Percentiles rank a stretch among this genome's conserved stretches.
These are phyloP conservation scores for Urocitellus parryii DNA, from an alignment of 2,113 vertebrate genomes.

Conservation along the genomic window DNA sequence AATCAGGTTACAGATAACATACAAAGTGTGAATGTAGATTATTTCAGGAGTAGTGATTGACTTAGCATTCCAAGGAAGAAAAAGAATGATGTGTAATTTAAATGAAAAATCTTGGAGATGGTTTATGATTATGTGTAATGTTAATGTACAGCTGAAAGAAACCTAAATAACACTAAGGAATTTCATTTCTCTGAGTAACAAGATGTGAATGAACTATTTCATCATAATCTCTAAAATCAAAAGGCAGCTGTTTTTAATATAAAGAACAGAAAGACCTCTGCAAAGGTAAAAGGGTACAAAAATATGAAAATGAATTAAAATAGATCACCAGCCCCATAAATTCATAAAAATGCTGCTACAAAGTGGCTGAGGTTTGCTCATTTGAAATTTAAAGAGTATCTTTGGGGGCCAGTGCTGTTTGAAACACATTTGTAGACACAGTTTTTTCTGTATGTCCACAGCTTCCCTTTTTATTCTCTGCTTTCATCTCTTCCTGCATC, in stretches of 20 bases:
- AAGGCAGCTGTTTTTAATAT: not conserved
- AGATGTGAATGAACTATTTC: not conserved
- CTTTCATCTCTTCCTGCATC: not conserved
- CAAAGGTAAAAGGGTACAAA: conserved; percentile 20
- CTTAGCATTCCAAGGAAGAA: conserved; percentile 65
- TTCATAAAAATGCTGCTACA: conserved; percentile 50
- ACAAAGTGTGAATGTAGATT: conserved; percentile 48
- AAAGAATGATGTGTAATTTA: conserved; percentile 74
- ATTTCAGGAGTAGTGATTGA: conserved; percentile 72
- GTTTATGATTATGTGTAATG: conserved; percentile 23
- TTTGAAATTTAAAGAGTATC: not conserved
- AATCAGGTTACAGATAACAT: conserved; percentile 73
- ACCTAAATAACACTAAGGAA: not conserved
- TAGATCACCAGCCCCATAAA: conserved; percentile 34
- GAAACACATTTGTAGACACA: not conserved
- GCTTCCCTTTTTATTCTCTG: not conserved
- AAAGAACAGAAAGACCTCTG: not conserved
- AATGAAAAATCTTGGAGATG: conserved; percentile 65
- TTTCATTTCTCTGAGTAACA: conserved; percentile 39
- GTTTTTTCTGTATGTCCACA: not conserved
- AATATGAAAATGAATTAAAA: conserved; percentile 13
- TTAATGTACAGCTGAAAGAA: not conserved
- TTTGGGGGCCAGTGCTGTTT: not conserved
- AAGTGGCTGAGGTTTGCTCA: not conserved
- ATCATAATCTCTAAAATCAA: not conserved